These are phyloP conservation scores for Wiebesia pumilae DNA, from an alignment of 1,140 invertebrate genomes.

Conservation along the genomic window DNA sequence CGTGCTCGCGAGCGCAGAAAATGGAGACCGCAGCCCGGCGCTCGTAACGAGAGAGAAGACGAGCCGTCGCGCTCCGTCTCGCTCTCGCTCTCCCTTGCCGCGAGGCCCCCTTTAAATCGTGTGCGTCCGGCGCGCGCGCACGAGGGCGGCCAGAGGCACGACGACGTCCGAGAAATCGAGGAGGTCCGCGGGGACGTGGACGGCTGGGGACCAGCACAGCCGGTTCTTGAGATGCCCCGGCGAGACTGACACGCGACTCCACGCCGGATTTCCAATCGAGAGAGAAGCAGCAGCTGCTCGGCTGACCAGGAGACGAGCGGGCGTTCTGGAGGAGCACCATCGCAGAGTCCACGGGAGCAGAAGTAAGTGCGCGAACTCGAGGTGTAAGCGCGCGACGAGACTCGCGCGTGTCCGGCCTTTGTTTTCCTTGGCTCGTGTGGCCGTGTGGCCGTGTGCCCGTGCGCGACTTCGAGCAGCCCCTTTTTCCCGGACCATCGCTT, in stretches of 20 bases:
- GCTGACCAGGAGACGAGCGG: background rate
- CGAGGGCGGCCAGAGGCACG: background rate
- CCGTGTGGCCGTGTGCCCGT: too few relatives aligned
- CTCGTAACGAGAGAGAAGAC: constrained; percentile 4
- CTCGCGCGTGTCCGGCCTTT: background rate
- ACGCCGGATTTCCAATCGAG: background rate
- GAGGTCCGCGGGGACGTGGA: background rate
- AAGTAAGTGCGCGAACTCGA: background rate
- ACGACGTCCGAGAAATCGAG: background rate
- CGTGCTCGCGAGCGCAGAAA: constrained; percentile 22
- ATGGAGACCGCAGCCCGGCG: constrained; percentile 31
- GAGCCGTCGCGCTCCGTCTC: constrained; percentile 5
- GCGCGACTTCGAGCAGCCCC: too few relatives aligned
- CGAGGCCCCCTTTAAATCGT: constrained; percentile 36
- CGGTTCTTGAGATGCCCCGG: background rate
- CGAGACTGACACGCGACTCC: background rate
- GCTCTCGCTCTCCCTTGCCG: constrained; percentile 12
- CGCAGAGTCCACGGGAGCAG: background rate
- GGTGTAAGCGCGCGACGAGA: background rate
- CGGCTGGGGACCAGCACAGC: background rate
- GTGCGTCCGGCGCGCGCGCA: constrained; percentile 29
- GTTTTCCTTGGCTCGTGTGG: background rate
- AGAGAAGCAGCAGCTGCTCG: background rate
- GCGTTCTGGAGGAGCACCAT: too few relatives aligned
- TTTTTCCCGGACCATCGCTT: background rate